A percentile compares a stretch with the other conserved stretches of the same genome.
Conservation (phyloP, 2,888 invertebrate species). For the Plemyria rubiginata region DNA sequence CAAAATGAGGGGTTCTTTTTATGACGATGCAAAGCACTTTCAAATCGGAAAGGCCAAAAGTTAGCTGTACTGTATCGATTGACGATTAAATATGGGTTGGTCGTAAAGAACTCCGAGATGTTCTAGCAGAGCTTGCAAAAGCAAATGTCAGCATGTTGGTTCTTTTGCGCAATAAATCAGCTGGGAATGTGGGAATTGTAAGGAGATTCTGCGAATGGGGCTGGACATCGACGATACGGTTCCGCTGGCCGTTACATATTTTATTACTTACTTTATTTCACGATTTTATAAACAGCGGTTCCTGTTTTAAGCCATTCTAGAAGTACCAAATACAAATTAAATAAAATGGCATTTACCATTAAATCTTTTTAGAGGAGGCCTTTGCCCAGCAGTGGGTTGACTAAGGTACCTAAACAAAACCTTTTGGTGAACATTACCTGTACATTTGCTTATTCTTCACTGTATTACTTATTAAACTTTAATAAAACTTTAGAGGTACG, state of each 20-base stretch:
- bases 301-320: not conserved
- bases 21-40: slow-evolving; percentile 31
- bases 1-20: slow-evolving; percentile 16
- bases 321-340: not conserved
- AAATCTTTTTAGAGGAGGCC: too few relatives aligned
- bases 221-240: slow-evolving; percentile 61
- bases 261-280: slow-evolving; percentile 10
- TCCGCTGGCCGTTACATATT: slow-evolving; percentile 17
- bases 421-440: too few relatives aligned
- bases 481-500: too few relatives aligned
- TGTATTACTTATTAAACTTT: too few relatives aligned
- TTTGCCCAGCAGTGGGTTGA: too few relatives aligned
- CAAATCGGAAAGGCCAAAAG: slow-evolving; percentile 49
- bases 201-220: slow-evolving; percentile 59
- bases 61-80: slow-evolving; percentile 60
- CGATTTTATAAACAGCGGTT: not conserved
- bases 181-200: slow-evolving; percentile 64
- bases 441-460: too few relatives aligned
- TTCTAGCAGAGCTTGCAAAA: slow-evolving; percentile 58
- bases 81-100: slow-evolving; percentile 69
- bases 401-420: too few relatives aligned
- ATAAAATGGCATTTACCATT: too few relatives aligned
- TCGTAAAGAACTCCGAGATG: slow-evolving; percentile 69
- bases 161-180: slow-evolving; percentile 73
- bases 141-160: slow-evolving; percentile 64